These are phyloP conservation scores for Leucophora obtusa DNA, from an alignment of 2,888 invertebrate genomes.

Conservation along the genomic window DNA sequence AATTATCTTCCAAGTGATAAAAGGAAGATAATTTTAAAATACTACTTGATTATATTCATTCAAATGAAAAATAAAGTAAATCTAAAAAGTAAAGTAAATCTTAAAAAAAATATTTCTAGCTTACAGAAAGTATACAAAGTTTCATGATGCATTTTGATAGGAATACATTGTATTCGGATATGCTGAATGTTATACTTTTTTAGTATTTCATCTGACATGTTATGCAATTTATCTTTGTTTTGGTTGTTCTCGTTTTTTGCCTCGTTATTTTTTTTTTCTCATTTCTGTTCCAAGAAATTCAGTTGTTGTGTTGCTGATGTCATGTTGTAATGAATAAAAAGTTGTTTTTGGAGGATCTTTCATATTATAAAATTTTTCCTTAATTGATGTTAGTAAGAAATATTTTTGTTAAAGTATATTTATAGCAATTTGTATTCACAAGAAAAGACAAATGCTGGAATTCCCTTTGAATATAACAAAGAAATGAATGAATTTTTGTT, in stretches of 20 bases:
- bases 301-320: conserved; percentile 4
- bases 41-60: too few species aligned
- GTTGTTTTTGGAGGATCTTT: neutral
- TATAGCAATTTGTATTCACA: neutral
- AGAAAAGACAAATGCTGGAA: neutral
- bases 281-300: conserved; percentile 1
- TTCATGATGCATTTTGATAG: too few species aligned
- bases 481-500: too few species aligned
- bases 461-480: neutral
- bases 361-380: neutral
- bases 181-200: neutral
- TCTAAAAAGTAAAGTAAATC: too few species aligned
- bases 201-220: conserved; percentile 8
- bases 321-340: conserved; percentile 12
- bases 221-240: conserved; percentile 17
- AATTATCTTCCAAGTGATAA: too few species aligned
- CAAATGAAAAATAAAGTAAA: too few species aligned
- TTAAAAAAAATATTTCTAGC: too few species aligned
- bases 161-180: too few species aligned
- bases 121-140: too few species aligned
- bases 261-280: neutral
- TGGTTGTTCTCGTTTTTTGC: neutral
- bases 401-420: neutral
- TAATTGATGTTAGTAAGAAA: neutral
- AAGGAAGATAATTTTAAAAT: too few species aligned